phyloP scores from a whole-genome alignment of 2,797 vertebrate species.

The Poecilia velifera region DNA sequence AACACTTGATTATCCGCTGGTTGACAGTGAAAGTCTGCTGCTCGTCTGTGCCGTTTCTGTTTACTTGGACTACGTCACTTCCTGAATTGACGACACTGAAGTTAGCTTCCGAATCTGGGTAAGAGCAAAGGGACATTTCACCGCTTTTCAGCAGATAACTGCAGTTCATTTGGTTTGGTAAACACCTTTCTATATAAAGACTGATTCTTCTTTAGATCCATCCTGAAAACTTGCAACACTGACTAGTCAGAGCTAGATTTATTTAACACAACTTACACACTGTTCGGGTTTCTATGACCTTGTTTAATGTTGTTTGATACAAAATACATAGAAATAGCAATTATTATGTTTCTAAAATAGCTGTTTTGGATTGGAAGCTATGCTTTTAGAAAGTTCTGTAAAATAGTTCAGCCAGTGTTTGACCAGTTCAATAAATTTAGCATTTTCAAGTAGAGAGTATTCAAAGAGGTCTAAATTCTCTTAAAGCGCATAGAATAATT shows the following conservation, averaged over 20 bases:
- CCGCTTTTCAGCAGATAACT: background rate
- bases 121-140: background rate
- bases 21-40: fast-evolving
- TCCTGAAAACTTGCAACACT: background rate
- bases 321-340: background rate
- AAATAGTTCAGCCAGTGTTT: background rate
- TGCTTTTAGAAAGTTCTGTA: background rate
- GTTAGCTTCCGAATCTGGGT: background rate
- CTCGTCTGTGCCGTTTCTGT: background rate
- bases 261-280: background rate
- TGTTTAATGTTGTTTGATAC: background rate
- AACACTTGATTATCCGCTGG: background rate
- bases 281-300: background rate
- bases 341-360: background rate
- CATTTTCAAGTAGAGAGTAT: background rate
- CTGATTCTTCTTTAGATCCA: background rate
- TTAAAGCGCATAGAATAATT: background rate
- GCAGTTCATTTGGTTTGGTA: background rate
- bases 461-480: background rate
- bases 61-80: constrained; percentile 27
- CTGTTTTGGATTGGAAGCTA: background rate
- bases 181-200: background rate
- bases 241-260: background rate
- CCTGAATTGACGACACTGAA: constrained; percentile 24
- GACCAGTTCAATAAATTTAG: background rate